Base-by-base conservation (phyloP, 2,888 invertebrate genomes). In the Syritta pipiens region DNA sequence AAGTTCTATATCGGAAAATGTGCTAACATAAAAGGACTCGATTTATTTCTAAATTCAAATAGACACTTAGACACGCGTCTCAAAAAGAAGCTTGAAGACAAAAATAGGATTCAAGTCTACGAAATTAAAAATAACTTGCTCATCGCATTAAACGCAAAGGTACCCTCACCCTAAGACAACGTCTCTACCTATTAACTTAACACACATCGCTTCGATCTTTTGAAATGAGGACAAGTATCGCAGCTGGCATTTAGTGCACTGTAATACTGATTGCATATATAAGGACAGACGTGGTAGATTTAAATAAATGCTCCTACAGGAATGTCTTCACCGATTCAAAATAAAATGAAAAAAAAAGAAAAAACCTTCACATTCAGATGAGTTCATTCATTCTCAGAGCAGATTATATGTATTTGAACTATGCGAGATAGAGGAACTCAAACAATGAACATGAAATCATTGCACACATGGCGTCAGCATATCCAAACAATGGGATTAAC, bases 91-190 rank as follows among this genome's bases (percentile, higher is more conserved):
- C 22, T 12, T 24, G 7, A 24, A 22, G 1, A 44, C 30, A 14
- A 51, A 63, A 17, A 32, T 6, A 46, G 44, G 35, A 17, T 48
- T 6, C n/a, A 35, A 46, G 22, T 46, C 46, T 12, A 12, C 30
- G 14, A 20, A 1, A 55, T 65, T 57, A 72, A 72, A 72, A 63
- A 65, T 72, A 72, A 35, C 57, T 42, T 49, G 57, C 57, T 48
- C 63, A 20, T 49, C 42, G 12, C 17, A 42, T 30, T 24, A 32
- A 35, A 72, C 28, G 28, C 32, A 57, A 49, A 72, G 42, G 20
- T 57, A 20, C 63, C 24, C 63, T 65, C 57, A 63, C 72, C 49
- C 65, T 35, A 57, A 32, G 26, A 22, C 62, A 44, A 44, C 19
- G 20, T 65, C 30, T 63, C 55, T 49, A 28, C 26, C 26, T 63